Base-by-base conservation (phyloP, 2,888 invertebrate genomes). In the Melieria picta region DNA sequence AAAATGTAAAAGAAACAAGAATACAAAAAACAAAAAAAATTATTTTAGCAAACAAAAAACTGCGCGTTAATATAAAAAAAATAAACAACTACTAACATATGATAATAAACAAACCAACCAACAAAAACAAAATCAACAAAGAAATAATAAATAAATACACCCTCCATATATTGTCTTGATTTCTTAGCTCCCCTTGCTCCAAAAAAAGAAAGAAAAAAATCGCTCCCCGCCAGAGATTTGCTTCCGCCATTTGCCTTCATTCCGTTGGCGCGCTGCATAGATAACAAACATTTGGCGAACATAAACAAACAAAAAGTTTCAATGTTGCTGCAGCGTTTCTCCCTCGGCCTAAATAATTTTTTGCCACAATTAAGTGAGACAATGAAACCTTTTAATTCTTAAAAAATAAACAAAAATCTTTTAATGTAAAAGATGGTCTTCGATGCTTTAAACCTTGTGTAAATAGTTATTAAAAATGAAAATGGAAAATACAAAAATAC, bases 391-490 rank as follows among this genome's bases (percentile, higher is more conserved):
- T 30, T 30, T 30, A 74, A 79, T 43, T 65, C 47, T 67, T 52
- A 46, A 60, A 60, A 58, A 58, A 7, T 30, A 46, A 47, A 78
- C 77, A 80, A 79, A 76, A 69, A 69, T 72, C 72, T 66, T 67
- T 63, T 16, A 75, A 77, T 72, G 73, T 57, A 72, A 64, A 69
- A 67, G 69, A 72, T 75, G 74, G 77, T 68, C 71, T 73, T 77
- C 72, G 74, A 76, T 77, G 77, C 77, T 77, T 77, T 77, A 76
- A 77, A 72, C 45, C 68, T 67, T 76, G 73, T 80, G 76, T 80
- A 78, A 79, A 79, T 81, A 80, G 78, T 78, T 77, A 76, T 73
- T 65, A 72, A 65, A 76, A 75, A 66, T 69, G 74, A 75, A 74
- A 73, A 72, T 60, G 46, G 52, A 71, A 66, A 65, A 64, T 43